These are phyloP conservation scores for Phataginus tricuspis DNA, from an alignment of 2,797 vertebrate species.

Conservation along the genomic window DNA sequence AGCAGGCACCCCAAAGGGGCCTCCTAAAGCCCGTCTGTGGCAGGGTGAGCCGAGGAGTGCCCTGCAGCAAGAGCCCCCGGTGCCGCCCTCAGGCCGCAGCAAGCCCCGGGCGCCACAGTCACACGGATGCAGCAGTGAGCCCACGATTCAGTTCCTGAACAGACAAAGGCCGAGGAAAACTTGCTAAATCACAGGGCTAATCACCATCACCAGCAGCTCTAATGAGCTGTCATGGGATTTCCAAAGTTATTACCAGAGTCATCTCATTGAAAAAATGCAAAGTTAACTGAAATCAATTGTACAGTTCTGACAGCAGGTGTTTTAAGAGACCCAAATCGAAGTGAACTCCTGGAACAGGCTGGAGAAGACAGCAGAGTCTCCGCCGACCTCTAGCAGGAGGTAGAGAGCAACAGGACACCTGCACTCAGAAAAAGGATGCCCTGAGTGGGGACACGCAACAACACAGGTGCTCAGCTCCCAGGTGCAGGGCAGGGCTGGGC, in stretches of 20 bases:
- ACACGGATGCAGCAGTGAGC: neutral
- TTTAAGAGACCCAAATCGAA: conserved; percentile 81
- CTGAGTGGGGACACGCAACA: rapidly evolving
- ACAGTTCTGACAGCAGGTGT: conserved; percentile 84
- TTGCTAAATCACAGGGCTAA: conserved; percentile 82
- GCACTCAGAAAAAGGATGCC: rapidly evolving
- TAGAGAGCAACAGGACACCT: rapidly evolving
- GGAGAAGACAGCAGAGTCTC: conserved; percentile 58
- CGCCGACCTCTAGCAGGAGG: neutral
- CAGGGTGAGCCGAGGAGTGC: rapidly evolving
- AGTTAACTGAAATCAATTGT: conserved; percentile 83
- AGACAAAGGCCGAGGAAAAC: conserved; percentile 82
- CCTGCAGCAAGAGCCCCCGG: rapidly evolving
- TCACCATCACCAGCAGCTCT: conserved; percentile 82
- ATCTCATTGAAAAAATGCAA: conserved; percentile 81
- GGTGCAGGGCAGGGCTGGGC: rapidly evolving
- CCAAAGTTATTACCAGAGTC: conserved; percentile 82
- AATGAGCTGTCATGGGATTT: conserved; percentile 88
- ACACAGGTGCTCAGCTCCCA: rapidly evolving
- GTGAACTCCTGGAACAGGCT: conserved; percentile 72
- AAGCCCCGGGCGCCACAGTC: too few relatives aligned
- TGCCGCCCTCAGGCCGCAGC: too few relatives aligned
- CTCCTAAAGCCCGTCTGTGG: neutral
- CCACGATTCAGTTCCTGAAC: conserved; percentile 65
- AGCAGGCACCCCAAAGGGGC: neutral